Evolutionary conservation across 1,140 invertebrate species (phyloP).

Genomic region (Caenorhabditis latens): DNA sequence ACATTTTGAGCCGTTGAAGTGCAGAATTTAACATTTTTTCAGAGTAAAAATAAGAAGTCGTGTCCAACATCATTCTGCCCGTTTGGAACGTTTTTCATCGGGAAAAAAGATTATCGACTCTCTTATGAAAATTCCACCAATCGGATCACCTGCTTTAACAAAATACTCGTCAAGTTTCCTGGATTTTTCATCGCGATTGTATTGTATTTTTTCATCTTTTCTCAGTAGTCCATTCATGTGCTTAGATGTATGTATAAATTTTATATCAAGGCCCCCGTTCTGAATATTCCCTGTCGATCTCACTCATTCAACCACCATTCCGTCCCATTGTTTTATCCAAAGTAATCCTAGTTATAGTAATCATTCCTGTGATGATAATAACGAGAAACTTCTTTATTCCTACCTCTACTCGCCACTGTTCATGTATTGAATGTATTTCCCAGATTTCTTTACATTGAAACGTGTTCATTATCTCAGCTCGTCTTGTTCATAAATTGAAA

Average conservation of each 20-base stretch:
- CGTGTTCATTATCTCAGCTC: not conserved
- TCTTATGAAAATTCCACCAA: not conserved
- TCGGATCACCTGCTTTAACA: not conserved
- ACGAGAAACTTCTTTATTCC: not conserved
- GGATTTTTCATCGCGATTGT: not conserved
- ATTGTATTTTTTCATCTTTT: not conserved
- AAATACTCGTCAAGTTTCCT: not conserved
- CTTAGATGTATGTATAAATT: not conserved
- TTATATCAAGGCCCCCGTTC: not conserved
- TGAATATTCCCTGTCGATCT: not conserved
- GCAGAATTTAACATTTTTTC: too few species aligned
- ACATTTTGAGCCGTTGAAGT: too few species aligned
- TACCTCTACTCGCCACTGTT: slow-evolving; percentile 13
- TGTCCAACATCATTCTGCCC: not conserved
- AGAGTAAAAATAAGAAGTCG: not conserved
- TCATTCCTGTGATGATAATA: slow-evolving; percentile 26
- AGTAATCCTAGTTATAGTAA: not conserved
- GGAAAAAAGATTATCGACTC: slow-evolving; percentile 59
- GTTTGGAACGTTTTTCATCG: slow-evolving; percentile 47
- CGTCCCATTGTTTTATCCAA: not conserved
- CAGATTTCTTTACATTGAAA: slow-evolving; percentile 1
- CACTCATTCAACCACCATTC: not conserved
- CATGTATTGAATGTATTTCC: not conserved
- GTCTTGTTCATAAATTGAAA: too few species aligned
- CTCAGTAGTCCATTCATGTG: not conserved